Base-by-base conservation (phyloP, 1,140 invertebrate species). In the Pygmarrhopalites habei region DNA sequence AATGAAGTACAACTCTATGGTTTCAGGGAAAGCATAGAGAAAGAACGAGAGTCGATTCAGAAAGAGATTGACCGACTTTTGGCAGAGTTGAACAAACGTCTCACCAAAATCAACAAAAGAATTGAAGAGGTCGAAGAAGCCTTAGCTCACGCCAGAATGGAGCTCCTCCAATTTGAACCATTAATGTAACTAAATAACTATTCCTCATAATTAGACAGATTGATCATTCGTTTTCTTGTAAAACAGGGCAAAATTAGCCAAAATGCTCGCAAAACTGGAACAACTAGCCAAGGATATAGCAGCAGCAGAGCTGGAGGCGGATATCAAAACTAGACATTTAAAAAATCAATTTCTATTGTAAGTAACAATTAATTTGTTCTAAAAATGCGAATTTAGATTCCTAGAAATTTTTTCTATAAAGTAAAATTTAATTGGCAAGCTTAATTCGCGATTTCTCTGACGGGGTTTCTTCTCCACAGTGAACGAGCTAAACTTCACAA, bases 311-410 rank as follows among this genome's bases (percentile, higher is more conserved):
- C 32, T 63, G 41, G 66, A 67, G 19, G 66, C 61, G 7, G 49
- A 64, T 29, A 47, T 64, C n/a, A 67, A 67, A 52, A 67, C 60
- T 1, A 46, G 66, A 4, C 57, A 64, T 39, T 39, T 67, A n/a
- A 60, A 58, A 39, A 67, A 67, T 52, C 66, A 67, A 58, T 67
- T 59, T 49, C 32, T 67, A 15, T 21, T 15, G 66, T 67, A 64
- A 46, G 23, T 23, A 46, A 23, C n/a, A n/a, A n/a, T n/a, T n/a
- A n/a, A n/a, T n/a, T n/a, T n/a, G n/a, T n/a, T n/a, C n/a, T n/a
- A n/a, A n/a, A n/a, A n/a, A n/a, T n/a, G n/a, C n/a, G n/a, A n/a
- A n/a, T n/a, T n/a, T n/a, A n/a, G n/a, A n/a, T n/a, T n/a, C n/a
- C n/a, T n/a, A n/a, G n/a, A n/a, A n/a, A n/a, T n/a, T n/a, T n/a